phyloP scores from a whole-genome alignment of 2,113 vertebrate species.

The Strix aluco region DNA sequence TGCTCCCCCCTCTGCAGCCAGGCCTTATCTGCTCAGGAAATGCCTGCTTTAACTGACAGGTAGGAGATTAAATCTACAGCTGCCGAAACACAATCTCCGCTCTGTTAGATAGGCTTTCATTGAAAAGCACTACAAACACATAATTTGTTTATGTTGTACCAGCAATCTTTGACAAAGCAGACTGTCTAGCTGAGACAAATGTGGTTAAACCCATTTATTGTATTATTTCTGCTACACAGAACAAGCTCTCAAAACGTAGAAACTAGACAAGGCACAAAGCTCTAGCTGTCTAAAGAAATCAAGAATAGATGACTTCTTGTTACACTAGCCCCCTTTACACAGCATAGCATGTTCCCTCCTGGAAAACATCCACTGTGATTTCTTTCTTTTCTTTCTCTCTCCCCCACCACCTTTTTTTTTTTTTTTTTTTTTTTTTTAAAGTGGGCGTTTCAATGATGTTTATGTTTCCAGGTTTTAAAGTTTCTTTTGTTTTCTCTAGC shows the following conservation, averaged over 20 bases:
- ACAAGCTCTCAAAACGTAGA: conserved; percentile 84
- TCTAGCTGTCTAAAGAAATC: conserved; percentile 86
- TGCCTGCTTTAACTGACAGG: conserved; percentile 87
- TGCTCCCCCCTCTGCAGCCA: conserved; percentile 69
- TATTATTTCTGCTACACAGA: conserved; percentile 86
- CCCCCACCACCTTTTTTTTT: fast-evolving
- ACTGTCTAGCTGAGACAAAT: conserved; percentile 85
- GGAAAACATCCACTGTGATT: conserved; percentile 88
- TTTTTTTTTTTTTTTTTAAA: neutral
- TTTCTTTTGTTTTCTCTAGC: conserved; percentile 70
- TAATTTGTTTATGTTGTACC: conserved; percentile 83
- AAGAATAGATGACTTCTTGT: conserved; percentile 93
- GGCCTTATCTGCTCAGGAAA: conserved; percentile 86
- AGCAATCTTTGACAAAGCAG: conserved; percentile 81
- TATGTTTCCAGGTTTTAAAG: conserved; percentile 74
- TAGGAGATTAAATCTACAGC: conserved; percentile 88
- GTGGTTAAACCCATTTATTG: conserved; percentile 85
- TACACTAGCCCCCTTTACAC: conserved; percentile 87
- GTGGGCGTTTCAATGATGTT: conserved; percentile 65
- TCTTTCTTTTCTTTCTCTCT: conserved; percentile 57
- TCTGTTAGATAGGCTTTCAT: conserved; percentile 80
- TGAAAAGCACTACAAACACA: conserved; percentile 81
- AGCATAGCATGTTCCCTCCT: conserved; percentile 84
- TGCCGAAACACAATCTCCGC: conserved; percentile 81
- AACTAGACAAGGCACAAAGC: conserved; percentile 86